phyloP scores from a whole-genome alignment of 2,113 vertebrate species.

The Mus spicilegus region DNA sequence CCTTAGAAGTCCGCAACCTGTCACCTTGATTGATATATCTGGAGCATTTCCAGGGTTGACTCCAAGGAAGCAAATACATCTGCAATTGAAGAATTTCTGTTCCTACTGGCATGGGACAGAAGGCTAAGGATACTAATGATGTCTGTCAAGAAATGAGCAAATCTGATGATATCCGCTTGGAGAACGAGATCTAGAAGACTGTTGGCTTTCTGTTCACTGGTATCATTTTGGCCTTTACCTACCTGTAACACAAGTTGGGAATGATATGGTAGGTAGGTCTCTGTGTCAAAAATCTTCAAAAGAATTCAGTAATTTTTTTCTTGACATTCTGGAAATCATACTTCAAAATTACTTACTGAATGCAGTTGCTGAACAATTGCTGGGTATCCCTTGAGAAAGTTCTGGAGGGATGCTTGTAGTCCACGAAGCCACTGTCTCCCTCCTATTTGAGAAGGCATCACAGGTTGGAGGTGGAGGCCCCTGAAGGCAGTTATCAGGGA shows the following conservation, averaged over 20 bases:
- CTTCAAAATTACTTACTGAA: slow-evolving; percentile 80
- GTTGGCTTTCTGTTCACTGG: slow-evolving; percentile 67
- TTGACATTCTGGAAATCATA: neutral
- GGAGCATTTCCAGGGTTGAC: slow-evolving; percentile 79
- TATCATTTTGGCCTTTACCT: slow-evolving; percentile 40
- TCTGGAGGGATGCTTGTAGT: slow-evolving; percentile 81
- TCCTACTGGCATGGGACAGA: slow-evolving; percentile 73
- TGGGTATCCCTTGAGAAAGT: slow-evolving; percentile 82
- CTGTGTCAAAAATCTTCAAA: neutral
- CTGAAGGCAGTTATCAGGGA: slow-evolving; percentile 71
- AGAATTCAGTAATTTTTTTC: neutral
- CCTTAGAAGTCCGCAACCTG: neutral
- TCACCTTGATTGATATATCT: slow-evolving; percentile 83
- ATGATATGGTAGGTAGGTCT: neutral
- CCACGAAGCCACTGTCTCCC: slow-evolving; percentile 75
- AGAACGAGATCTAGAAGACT: slow-evolving; percentile 76
- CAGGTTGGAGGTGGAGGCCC: slow-evolving; percentile 70
- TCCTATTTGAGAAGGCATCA: slow-evolving; percentile 76
- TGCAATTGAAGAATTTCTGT: slow-evolving; percentile 80
- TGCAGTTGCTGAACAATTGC: slow-evolving; percentile 81
- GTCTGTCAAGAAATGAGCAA: slow-evolving; percentile 82
- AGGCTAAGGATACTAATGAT: slow-evolving; percentile 81
- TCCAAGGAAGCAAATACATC: slow-evolving; percentile 79
- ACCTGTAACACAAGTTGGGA: slow-evolving; percentile 67
- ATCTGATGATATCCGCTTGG: slow-evolving; percentile 77